phyloP scores from a whole-genome alignment of 2,797 vertebrate species.

The Echiichthys vipera region DNA sequence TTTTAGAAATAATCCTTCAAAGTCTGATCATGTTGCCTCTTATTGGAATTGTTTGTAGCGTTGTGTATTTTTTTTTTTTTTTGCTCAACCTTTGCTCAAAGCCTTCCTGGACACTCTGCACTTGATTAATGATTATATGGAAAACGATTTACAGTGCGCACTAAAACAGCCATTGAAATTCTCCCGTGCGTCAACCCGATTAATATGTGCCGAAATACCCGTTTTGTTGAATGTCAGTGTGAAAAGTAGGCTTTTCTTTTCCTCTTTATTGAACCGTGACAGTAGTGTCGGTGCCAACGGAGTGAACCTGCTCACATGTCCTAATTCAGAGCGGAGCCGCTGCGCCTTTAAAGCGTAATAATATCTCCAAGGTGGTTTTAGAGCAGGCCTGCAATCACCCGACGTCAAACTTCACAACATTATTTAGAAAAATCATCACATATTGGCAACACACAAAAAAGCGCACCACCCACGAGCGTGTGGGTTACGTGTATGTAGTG shows the following conservation, averaged over 20 bases:
- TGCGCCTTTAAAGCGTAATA: conserved; percentile 85
- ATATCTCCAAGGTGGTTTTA: conserved; percentile 78
- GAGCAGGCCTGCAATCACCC: conserved; percentile 75
- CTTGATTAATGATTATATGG: conserved; percentile 77
- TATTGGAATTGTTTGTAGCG: too few relatives aligned
- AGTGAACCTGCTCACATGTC: conserved; percentile 76
- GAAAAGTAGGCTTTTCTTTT: conserved; percentile 16
- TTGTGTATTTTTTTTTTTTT: conserved; percentile 10
- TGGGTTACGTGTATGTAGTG: conserved; percentile 29
- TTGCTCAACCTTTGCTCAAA: conserved; percentile 74
- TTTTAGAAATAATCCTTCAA: conserved; percentile 13
- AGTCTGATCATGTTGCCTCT: conserved; percentile 35
- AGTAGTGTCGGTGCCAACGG: conserved; percentile 14
- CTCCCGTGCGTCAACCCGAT: background rate
- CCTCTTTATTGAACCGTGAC: conserved; percentile 3
- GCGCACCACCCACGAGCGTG: conserved; percentile 33
- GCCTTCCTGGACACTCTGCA: conserved; percentile 35
- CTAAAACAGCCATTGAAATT: conserved; percentile 43
- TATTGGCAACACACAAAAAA: conserved; percentile 15
- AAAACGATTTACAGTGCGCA: conserved; percentile 54
- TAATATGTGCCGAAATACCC: too few relatives aligned
- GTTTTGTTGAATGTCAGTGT: background rate
- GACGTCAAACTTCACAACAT: conserved; percentile 70
- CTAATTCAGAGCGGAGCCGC: conserved; percentile 74
- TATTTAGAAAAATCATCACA: conserved; percentile 41